phyloP scores from a whole-genome alignment of 2,797 vertebrate species.

The Limnodromus scolopaceus region DNA sequence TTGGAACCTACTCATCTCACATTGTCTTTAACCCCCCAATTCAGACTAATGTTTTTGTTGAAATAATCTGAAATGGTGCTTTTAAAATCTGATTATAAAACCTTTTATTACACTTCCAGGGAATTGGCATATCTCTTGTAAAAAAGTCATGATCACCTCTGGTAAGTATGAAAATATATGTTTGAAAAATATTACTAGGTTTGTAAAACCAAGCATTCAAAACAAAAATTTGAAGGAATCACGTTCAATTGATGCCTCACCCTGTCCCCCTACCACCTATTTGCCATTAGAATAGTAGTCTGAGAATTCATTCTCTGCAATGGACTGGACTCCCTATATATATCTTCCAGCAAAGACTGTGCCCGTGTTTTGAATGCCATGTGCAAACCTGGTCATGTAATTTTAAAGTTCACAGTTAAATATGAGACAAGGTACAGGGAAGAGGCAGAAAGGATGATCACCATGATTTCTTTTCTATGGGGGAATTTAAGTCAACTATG shows the following conservation, averaged over 20 bases:
- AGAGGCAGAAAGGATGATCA: neutral
- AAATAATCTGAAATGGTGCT: neutral
- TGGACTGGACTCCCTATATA: neutral
- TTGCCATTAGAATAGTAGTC: neutral
- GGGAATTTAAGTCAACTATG: neutral
- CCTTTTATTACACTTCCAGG: neutral
- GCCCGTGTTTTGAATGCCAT: neutral
- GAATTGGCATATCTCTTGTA: neutral
- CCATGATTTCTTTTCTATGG: neutral
- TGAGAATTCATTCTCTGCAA: neutral
- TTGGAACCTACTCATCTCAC: neutral
- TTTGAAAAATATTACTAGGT: neutral
- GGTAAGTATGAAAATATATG: neutral
- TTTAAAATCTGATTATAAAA: neutral
- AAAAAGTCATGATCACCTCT: neutral
- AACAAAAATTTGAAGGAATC: neutral
- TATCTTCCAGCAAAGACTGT: neutral
- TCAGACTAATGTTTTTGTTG: neutral
- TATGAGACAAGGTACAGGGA: neutral
- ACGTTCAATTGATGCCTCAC: neutral
- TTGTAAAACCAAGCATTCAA: neutral
- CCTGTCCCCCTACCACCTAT: neutral
- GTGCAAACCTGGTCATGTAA: neutral
- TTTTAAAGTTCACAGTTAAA: neutral
- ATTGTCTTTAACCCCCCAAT: neutral